phyloP scores from a whole-genome alignment of 2,888 invertebrate species.

The Antheraea assamensis region DNA sequence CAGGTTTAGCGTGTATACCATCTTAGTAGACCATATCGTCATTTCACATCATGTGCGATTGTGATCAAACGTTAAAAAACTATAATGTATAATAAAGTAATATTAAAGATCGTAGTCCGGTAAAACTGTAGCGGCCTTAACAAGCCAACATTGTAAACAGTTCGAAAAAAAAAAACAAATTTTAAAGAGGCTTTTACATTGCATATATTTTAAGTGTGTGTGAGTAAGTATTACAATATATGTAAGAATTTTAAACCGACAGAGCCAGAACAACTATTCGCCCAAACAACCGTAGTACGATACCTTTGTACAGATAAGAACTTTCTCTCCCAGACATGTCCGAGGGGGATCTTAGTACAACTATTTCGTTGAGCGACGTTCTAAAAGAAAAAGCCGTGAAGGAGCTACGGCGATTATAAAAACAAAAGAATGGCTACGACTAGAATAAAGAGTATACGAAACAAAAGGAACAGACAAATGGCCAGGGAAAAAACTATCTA shows the following conservation, averaged over 20 bases:
- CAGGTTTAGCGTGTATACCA: too few species aligned
- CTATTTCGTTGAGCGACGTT: conserved; percentile 1
- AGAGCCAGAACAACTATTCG: neutral
- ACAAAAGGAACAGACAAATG: neutral
- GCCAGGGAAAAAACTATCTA: neutral
- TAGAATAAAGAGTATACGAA: neutral
- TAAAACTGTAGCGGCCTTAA: too few species aligned
- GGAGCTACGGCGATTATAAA: neutral
- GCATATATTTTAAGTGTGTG: too few species aligned
- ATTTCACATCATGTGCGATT: too few species aligned
- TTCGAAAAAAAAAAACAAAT: too few species aligned
- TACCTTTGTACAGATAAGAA: conserved; percentile 1
- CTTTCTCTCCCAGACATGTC: conserved; percentile 5
- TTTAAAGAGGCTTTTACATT: too few species aligned
- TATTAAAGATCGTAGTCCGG: too few species aligned
- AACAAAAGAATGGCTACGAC: neutral
- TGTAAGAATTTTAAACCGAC: neutral
- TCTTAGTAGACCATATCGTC: too few species aligned
- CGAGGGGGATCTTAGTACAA: neutral
- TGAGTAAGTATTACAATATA: neutral
- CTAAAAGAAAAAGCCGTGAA: conserved; percentile 1
- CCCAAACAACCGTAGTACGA: neutral
- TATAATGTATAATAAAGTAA: too few species aligned
- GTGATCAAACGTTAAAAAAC: too few species aligned
- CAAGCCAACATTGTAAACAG: too few species aligned